phyloP scores from a whole-genome alignment of 2,888 invertebrate species.

The Acanthosoma haemorrhoidale region DNA sequence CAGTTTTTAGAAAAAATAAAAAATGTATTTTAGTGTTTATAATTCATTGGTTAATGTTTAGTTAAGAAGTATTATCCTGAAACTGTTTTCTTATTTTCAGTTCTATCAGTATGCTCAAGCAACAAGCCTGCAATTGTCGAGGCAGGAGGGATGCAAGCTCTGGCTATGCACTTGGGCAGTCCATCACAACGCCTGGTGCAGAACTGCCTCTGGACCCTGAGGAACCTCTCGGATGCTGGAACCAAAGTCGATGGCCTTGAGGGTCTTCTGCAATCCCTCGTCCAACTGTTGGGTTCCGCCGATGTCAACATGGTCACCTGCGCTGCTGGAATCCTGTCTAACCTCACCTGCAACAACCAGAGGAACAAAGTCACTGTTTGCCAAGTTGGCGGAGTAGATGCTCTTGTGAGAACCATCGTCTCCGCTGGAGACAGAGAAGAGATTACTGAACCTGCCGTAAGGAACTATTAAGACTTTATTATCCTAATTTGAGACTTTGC shows the following conservation, averaged over 20 bases:
- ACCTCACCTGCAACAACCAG: slow-evolving; percentile 98
- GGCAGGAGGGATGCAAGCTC: slow-evolving; percentile 95
- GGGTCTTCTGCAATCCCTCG: slow-evolving; percentile 76
- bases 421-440: slow-evolving; percentile 96
- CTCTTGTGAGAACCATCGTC: slow-evolving; percentile 87
- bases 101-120: slow-evolving; percentile 94
- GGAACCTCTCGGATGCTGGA: slow-evolving; percentile 97
- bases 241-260: slow-evolving; percentile 93
- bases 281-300: slow-evolving; percentile 82
- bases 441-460: slow-evolving; percentile 93
- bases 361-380: slow-evolving; percentile 79
- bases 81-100: slow-evolving; percentile 50
- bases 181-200: slow-evolving; percentile 90
- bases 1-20: not conserved
- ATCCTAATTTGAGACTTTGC: too few relatives aligned
- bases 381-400: slow-evolving; percentile 89
- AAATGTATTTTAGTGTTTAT: not conserved
- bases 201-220: slow-evolving; percentile 95
- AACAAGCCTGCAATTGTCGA: slow-evolving; percentile 98
- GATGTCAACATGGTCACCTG: slow-evolving; percentile 97
- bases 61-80: too few relatives aligned
- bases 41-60: not conserved
- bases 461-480: too few relatives aligned
- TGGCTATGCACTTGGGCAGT: slow-evolving; percentile 92
- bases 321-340: slow-evolving; percentile 96